Base-by-base conservation (phyloP, 2,888 invertebrate species). In the Luperina testacea region DNA sequence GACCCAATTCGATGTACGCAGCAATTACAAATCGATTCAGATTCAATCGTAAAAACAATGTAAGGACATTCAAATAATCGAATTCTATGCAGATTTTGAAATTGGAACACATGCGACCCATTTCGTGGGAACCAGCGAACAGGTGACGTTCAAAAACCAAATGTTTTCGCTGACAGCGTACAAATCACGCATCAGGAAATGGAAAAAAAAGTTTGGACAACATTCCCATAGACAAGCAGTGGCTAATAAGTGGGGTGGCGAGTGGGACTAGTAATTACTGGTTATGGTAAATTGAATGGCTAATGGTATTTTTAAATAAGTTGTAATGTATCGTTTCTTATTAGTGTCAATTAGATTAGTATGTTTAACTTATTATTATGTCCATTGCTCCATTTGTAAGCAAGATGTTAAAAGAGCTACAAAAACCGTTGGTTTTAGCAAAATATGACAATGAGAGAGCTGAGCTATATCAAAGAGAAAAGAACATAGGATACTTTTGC, bases 141-240 rank as follows among this genome's bases (percentile, higher is more conserved):
- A 96, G 96, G 96, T 96, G 95, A 90, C 91, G 91, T 91, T 91
- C 89, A 72, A 83, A 91, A 92, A 90, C 92, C 93, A 94, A 94
- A 93, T 94, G 94, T 93, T 93, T 91, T 92, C 90, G 91, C 91
- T 90, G 92, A 93, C 92, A 90, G 84, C 91, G 89, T 91, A 93
- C 94, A 95, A 95, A 95, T 94, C 95, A 94, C 94, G 91, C 90
- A 90, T 92, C 94, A 94, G 94, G 95, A 94, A 95, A 90, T 90
- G 91, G 88, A 86, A 90, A 92, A 92, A 92, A 92, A 92, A 89
- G 82, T 83, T 83, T 81, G 86, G 87, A 83, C 84, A 82, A 85
- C 81, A 92, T 92, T 93, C 92, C 91, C 91, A 90, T 91, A 90
- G 81, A 87, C 82, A 78, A 78, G 70, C 75, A 71, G 68, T 74